phyloP scores from a whole-genome alignment of 2,113 vertebrate species.

The Colinus virginianus region DNA sequence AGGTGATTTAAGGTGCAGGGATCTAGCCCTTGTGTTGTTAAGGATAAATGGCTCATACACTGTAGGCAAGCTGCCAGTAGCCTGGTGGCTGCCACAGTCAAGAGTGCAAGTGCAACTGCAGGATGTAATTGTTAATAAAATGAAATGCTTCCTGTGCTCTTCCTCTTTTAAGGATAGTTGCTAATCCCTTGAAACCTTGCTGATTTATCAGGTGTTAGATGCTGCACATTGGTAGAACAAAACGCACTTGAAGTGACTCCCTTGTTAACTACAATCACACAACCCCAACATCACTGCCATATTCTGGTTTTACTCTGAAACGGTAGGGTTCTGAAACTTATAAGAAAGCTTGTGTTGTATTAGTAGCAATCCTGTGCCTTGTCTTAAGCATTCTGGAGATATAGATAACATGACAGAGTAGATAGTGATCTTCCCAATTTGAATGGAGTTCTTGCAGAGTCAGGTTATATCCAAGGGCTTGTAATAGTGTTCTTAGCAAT shows the following conservation, averaged over 20 bases:
- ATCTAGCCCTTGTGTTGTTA: not conserved
- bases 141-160: not conserved
- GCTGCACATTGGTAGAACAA: not conserved
- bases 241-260: not conserved
- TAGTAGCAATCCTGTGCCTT: not conserved
- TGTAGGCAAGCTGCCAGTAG: conserved; percentile 11
- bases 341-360: not conserved
- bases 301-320: not conserved
- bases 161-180: not conserved
- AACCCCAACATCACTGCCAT: not conserved
- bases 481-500: not conserved
- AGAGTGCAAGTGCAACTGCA: not conserved
- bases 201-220: not conserved
- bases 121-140: not conserved
- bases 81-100: not conserved
- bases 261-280: not conserved
- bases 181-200: not conserved
- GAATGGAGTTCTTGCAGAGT: not conserved
- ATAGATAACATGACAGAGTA: conserved; percentile 44
- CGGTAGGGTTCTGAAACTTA: not conserved
- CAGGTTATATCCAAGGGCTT: not conserved
- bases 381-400: conserved; percentile 17
- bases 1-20: not conserved
- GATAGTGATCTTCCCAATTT: conserved; percentile 33
- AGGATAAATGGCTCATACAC: not conserved